phyloP scores from a whole-genome alignment of 1,140 invertebrate genomes.

The Drosophila sucinea region DNA sequence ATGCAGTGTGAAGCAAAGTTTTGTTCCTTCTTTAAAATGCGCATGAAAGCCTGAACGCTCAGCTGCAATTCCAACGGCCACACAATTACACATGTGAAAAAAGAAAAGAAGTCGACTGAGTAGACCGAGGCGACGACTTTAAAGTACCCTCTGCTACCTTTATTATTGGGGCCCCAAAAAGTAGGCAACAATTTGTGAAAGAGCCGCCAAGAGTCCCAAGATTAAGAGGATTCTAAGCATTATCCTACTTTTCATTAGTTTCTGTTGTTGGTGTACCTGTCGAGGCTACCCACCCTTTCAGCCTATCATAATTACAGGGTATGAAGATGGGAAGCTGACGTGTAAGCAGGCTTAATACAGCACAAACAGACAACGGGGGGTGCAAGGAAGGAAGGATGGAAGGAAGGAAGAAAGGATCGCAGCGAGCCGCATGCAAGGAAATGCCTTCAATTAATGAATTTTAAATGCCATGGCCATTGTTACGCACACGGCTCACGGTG shows the following conservation, averaged over 20 bases:
- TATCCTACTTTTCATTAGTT: too few species aligned
- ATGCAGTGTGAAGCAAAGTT: conserved; percentile 71
- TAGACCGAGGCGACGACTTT: not conserved
- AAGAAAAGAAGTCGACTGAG: not conserved
- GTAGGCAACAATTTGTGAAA: not conserved
- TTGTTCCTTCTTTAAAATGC: conserved; percentile 42
- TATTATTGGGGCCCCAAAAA: not conserved
- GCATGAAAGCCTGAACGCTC: conserved; percentile 20
- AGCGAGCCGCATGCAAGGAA: conserved; percentile 31
- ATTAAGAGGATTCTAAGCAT: too few species aligned
- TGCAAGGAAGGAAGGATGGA: not conserved
- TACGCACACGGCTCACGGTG: conserved; percentile 41
- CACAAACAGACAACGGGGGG: conserved; percentile 13
- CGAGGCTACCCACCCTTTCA: too few species aligned
- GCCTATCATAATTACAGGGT: not conserved
- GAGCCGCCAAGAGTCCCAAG: too few species aligned
- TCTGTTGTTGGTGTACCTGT: too few species aligned
- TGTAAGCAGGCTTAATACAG: conserved; percentile 26
- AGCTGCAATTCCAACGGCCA: conserved; percentile 29
- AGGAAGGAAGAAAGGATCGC: conserved; percentile 12
- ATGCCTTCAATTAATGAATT: conserved; percentile 79
- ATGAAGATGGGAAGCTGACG: not conserved
- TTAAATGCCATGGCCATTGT: conserved; percentile 75
- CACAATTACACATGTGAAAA: conserved; percentile 39
- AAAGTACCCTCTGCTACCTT: not conserved